Evolutionary conservation across 1,140 invertebrate species (phyloP).

Genomic region (Coelopa frigida): DNA sequence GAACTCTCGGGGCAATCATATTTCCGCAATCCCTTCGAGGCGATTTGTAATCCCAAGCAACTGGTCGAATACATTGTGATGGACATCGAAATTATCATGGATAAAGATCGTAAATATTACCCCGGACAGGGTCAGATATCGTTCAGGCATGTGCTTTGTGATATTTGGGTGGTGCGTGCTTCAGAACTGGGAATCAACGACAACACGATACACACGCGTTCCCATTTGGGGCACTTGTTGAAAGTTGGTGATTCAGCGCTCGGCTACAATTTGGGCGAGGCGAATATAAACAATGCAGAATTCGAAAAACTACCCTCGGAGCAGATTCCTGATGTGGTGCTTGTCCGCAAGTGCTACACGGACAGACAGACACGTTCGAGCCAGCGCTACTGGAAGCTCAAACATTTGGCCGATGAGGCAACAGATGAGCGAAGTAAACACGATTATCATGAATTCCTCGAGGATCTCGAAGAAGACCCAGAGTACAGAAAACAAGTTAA

Average conservation of each 20-base stretch:
- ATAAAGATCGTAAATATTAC: slow-evolving; percentile 69
- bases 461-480: slow-evolving; percentile 95
- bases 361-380: slow-evolving; percentile 62
- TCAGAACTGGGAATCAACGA: slow-evolving; percentile 81
- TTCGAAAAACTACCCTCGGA: slow-evolving; percentile 75
- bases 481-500: slow-evolving; percentile 84
- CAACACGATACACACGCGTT: slow-evolving; percentile 75
- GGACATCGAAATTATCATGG: slow-evolving; percentile 79
- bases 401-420: slow-evolving; percentile 69
- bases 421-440: slow-evolving; percentile 57
- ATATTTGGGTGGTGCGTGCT: slow-evolving; percentile 88
- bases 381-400: slow-evolving; percentile 86
- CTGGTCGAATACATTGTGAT: slow-evolving; percentile 91
- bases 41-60: slow-evolving; percentile 85
- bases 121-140: slow-evolving; percentile 83
- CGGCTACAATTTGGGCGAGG: slow-evolving; percentile 84
- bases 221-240: slow-evolving; percentile 91
- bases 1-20: slow-evolving; percentile 74
- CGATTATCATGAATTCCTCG: slow-evolving; percentile 92
- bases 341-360: slow-evolving; percentile 89
- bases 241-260: slow-evolving; percentile 89
- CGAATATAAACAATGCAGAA: slow-evolving; percentile 83
- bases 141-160: slow-evolving; percentile 80
- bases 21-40: slow-evolving; percentile 80
- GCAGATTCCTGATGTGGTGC: slow-evolving; percentile 77